Conservation (phyloP, 2,113 vertebrate genomes). For the Cairina moschata region DNA sequence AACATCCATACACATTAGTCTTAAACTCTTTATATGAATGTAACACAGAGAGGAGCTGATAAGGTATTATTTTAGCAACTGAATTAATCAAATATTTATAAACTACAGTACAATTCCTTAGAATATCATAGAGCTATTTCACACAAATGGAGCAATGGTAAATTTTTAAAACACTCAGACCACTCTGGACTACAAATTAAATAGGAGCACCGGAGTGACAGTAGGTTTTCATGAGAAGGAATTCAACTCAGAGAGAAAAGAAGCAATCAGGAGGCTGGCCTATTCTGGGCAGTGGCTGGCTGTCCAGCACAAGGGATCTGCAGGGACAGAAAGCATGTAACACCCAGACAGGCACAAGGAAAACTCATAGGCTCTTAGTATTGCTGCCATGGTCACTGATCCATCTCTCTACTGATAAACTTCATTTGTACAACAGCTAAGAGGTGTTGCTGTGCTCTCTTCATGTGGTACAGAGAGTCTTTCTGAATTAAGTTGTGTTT, state of each 20-base stretch:
- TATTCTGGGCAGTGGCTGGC: not conserved
- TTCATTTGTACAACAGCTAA: not conserved
- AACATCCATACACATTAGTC: not conserved
- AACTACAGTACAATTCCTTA: not conserved
- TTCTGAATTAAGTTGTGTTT: not conserved
- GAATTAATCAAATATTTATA: conserved; percentile 34
- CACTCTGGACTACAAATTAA: conserved; percentile 35
- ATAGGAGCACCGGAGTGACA: conserved; percentile 23
- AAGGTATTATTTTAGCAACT: not conserved
- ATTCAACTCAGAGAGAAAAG: not conserved
- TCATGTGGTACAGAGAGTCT: not conserved
- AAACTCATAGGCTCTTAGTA: not conserved
- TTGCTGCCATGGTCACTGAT: not conserved
- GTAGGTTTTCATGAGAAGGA: not conserved
- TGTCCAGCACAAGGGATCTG: not conserved
- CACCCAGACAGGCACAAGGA: not conserved
- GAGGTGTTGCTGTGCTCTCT: not conserved
- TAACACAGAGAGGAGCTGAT: not conserved
- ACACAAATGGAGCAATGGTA: not conserved
- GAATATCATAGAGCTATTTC: not conserved
- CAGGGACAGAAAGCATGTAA: not conserved
- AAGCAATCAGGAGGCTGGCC: not conserved
- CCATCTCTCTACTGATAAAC: not conserved
- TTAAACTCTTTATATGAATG: not conserved
- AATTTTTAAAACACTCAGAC: conserved; percentile 30